These are phyloP conservation scores for Megaceryle alcyon DNA, from an alignment of 2,797 vertebrate species.

Conservation along the genomic window DNA sequence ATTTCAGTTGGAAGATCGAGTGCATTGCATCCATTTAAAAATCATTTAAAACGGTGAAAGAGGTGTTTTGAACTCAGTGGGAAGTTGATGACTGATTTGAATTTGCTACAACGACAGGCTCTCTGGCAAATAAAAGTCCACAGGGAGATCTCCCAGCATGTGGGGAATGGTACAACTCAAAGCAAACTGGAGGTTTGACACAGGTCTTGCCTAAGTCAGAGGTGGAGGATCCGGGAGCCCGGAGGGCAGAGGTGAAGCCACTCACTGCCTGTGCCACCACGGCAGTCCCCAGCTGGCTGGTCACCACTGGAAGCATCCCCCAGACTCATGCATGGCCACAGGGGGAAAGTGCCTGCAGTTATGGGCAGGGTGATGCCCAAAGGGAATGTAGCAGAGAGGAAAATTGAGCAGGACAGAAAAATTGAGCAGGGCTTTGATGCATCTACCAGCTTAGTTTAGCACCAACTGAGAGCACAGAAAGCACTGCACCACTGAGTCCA, in stretches of 20 bases:
- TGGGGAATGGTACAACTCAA: background rate
- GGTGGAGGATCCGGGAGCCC: background rate
- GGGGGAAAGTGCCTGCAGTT: background rate
- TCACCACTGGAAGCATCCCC: background rate
- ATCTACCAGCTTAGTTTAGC: background rate
- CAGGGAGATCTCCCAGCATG: background rate
- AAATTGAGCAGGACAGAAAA: background rate
- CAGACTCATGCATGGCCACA: fast-evolving
- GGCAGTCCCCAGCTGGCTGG: background rate
- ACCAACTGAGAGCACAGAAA: background rate
- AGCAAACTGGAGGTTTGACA: background rate
- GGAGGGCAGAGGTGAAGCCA: background rate
- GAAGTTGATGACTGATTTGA: constrained; percentile 61
- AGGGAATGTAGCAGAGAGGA: background rate
- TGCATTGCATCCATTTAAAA: constrained; percentile 56
- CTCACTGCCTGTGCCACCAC: background rate
- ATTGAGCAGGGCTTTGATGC: background rate
- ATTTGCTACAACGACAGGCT: background rate
- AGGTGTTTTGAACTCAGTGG: constrained; percentile 30
- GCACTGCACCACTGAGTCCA: background rate
- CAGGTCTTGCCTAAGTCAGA: background rate
- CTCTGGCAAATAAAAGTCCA: constrained; percentile 15
- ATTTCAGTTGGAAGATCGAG: constrained; percentile 59
- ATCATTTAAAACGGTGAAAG: constrained; percentile 43
- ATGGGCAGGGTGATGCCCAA: background rate